phyloP scores from a whole-genome alignment of 2,797 vertebrate genomes.

The Sebastolobus alascanus region DNA sequence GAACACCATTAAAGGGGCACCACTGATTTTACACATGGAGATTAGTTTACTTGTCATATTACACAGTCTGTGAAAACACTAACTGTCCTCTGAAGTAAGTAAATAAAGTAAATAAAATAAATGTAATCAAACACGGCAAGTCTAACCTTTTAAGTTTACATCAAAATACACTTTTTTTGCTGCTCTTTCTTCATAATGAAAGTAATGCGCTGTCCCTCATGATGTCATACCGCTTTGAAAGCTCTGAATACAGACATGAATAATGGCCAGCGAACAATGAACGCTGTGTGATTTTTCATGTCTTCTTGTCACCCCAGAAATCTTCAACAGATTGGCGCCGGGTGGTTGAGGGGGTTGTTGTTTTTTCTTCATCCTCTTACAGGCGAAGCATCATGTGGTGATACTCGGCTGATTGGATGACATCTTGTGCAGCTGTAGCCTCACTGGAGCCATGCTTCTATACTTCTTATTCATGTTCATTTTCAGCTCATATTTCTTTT shows the following conservation, averaged over 20 bases:
- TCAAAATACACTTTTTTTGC: slow-evolving; percentile 2
- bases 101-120: neutral
- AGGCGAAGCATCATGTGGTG: slow-evolving; percentile 33
- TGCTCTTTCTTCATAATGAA: slow-evolving; percentile 18
- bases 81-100: too few species aligned
- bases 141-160: neutral
- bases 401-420: slow-evolving; percentile 24
- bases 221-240: slow-evolving; percentile 32
- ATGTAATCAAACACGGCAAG: neutral
- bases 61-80: neutral
- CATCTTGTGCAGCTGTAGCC: slow-evolving; percentile 29
- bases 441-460: slow-evolving; percentile 18
- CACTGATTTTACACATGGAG: neutral
- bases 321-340: slow-evolving; percentile 36
- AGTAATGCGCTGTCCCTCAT: slow-evolving; percentile 31
- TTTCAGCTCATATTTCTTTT: neutral
- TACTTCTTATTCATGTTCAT: neutral
- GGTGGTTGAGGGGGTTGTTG: slow-evolving; percentile 26
- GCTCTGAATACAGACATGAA: slow-evolving; percentile 41
- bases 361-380: neutral
- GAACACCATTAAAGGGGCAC: neutral
- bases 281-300: slow-evolving; percentile 44
- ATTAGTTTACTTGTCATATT: neutral
- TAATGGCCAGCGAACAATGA: slow-evolving; percentile 48
- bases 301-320: slow-evolving; percentile 32